phyloP scores from a whole-genome alignment of 2,797 vertebrate species.

The Petrocephalus sullivani region DNA sequence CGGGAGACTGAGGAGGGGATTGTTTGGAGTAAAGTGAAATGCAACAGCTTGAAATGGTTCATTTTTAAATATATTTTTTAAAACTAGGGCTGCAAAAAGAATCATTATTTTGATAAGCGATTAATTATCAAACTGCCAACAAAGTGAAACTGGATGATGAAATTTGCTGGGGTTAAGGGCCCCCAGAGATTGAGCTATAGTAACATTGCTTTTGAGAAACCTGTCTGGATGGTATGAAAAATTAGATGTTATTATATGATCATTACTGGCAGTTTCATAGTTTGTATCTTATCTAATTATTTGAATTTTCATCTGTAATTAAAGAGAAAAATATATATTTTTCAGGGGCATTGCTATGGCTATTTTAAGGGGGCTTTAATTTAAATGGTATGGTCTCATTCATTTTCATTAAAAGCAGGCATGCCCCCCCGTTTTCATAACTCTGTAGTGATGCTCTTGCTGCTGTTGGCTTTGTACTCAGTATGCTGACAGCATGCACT shows the following conservation, averaged over 20 bases:
- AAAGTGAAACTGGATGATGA: background rate
- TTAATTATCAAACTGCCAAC: background rate
- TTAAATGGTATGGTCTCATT: background rate
- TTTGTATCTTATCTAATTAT: background rate
- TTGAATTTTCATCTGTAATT: background rate
- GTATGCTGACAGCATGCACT: background rate
- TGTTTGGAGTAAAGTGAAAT: background rate
- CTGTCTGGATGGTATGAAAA: background rate
- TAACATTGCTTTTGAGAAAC: background rate
- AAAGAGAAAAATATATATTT: background rate
- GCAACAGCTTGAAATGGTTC: background rate
- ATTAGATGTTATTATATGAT: background rate
- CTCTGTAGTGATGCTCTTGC: background rate
- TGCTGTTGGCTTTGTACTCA: background rate
- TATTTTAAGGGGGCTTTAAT: background rate
- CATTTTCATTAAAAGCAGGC: background rate
- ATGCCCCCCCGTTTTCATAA: background rate
- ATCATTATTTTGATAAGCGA: background rate
- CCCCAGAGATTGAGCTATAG: background rate
- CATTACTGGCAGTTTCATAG: background rate
- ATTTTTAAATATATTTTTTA: background rate
- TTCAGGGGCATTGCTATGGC: background rate
- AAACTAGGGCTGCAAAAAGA: background rate
- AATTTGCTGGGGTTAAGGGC: background rate
- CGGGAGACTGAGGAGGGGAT: background rate